These are phyloP conservation scores for Cheilosia grossa DNA, from an alignment of 2,888 invertebrate species.

Conservation along the genomic window DNA sequence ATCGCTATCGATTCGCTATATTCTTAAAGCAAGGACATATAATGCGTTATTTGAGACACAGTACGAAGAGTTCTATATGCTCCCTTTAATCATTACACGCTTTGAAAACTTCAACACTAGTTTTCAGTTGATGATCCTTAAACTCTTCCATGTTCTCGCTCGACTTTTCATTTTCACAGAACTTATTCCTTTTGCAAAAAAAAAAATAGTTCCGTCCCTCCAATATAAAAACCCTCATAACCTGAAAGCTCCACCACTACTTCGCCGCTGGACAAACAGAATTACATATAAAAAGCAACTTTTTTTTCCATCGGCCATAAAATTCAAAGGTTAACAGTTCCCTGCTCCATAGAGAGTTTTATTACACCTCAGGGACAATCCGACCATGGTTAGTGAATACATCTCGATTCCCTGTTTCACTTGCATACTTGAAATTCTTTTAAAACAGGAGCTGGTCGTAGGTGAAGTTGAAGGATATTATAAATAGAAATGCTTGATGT, in stretches of 20 bases:
- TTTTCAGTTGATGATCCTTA: no score
- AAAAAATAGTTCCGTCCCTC: neutral
- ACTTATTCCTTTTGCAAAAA: neutral
- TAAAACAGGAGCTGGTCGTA: conserved; percentile 4
- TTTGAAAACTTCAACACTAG: no score
- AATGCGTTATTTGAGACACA: no score
- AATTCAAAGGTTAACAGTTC: conserved; percentile 37
- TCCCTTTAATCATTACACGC: no score
- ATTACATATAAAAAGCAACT: conserved; percentile 1
- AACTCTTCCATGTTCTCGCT: no score
- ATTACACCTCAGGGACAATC: conserved; percentile 46
- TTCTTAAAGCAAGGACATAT: no score
- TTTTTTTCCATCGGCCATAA: neutral
- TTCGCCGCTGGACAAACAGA: neutral
- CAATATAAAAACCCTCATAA: neutral
- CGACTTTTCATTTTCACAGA: no score
- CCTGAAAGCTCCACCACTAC: neutral
- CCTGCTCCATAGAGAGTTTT: conserved; percentile 15
- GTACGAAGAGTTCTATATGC: no score
- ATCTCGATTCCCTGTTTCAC: neutral
- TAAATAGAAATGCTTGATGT: conserved; percentile 17
- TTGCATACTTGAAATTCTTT: conserved; percentile 23
- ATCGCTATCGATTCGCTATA: no score
- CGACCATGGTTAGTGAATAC: conserved; percentile 6
- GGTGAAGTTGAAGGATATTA: conserved; percentile 18